phyloP scores from a whole-genome alignment of 37 sponge, comb jelly and placozoan genomes.

The Spongilla lacustris region DNA sequence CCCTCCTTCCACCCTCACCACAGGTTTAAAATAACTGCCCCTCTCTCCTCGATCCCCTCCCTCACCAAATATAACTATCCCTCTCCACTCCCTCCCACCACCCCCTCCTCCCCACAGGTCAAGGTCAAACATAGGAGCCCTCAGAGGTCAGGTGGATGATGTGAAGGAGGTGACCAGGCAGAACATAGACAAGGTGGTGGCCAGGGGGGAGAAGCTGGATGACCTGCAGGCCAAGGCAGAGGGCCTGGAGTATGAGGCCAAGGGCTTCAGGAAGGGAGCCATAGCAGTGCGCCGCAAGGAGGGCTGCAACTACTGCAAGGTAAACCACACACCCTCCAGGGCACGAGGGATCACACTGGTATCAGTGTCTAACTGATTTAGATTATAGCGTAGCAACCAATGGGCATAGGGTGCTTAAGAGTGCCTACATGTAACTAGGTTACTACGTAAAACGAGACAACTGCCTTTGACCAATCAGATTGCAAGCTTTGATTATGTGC shows the following conservation, averaged over 20 bases:
- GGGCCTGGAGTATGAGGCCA: not conserved
- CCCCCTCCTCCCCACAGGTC: no score
- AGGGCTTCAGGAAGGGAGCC: not conserved
- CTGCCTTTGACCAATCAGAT: no score
- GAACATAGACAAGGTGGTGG: not conserved
- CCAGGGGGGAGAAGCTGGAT: not conserved
- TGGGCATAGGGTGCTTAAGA: no score
- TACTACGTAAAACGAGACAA: no score
- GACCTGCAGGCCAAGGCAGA: not conserved
- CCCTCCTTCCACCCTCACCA: not conserved
- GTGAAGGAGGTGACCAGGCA: not conserved
- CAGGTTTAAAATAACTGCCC: not conserved
- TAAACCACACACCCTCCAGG: not conserved
- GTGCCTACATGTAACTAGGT: no score
- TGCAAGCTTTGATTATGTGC: no score
- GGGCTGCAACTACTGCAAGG: not conserved
- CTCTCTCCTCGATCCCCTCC: no score
- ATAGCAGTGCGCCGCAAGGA: not conserved
- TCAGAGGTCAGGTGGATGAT: not conserved
- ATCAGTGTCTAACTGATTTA: no score
- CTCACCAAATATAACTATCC: no score
- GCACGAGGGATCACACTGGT: not conserved
- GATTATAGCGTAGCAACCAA: no score
- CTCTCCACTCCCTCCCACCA: no score
- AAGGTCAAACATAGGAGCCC: not conserved